Evolutionary conservation across 1,140 invertebrate genomes (phyloP), one percentile per base, ranked within the genome.

Genomic region (Halyomorpha halys): DNA sequence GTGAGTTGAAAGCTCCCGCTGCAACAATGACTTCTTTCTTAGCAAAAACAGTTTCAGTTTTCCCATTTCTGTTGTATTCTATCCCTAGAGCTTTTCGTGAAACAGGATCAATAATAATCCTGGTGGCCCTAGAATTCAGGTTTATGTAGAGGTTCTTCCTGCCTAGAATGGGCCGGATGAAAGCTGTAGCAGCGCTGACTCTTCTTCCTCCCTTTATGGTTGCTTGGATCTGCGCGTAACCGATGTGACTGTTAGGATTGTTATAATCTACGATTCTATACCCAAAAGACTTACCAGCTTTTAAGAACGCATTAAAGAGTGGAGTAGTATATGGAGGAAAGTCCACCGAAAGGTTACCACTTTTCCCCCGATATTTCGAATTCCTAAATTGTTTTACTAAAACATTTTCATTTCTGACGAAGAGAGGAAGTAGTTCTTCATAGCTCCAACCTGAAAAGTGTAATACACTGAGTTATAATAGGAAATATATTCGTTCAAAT

Each of bases 341-440:
- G 66, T 83, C 80, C 0, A 89, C 82, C 69, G 86, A 81, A 62
- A 89, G 71, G 65, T 83, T 83, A 1, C 89, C 89, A 16, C 78
- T 75, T 56, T 70, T 76, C 1, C 83, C 82, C 68, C 88, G 86
- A 72, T 81, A 87, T 0, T 77, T 75, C 1, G 82, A 83, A 59
- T 77, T 62, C 59, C 70, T 68, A 18, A 76, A 66, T 63, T 72
- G 62, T 25, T 69, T 73, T 15, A 74, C 70, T 13, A 72, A 74
- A 64, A 77, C 79, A 66, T 85, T 84, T 75, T 93, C 90, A 0
- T 84, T 86, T 72, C 90, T 91, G 25, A 81, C 80, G 69, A 94
- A 94, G 73, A 93, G 94, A 0, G 84, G 87, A 11, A 92, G 71
- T 0, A 94, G 79, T 61, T 92, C 84, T 0, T 83, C 74, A 72